Evolutionary conservation across 1,140 invertebrate genomes (phyloP), one percentile per base, ranked within the genome.

Genomic region (Coboldia fuscipes): DNA sequence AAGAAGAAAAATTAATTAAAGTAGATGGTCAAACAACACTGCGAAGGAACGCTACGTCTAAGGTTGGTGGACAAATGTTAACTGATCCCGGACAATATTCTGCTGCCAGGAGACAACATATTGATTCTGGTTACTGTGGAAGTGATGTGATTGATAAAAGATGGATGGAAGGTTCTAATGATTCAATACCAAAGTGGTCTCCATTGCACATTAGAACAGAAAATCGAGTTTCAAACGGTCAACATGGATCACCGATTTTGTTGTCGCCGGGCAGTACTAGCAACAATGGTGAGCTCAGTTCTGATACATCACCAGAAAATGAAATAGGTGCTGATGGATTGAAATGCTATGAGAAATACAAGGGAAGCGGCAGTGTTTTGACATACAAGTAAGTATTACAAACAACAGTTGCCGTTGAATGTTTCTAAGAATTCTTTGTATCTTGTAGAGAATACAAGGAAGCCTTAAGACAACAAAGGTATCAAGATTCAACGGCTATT

Each of bases 91-190:
- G 41, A 75, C 70, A 45, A 50, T 41, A 29, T 42, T 45, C 49
- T 51, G 23, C n/a, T n/a, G n/a, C n/a, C n/a, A n/a, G n/a, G n/a
- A 57, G 75, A 17, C 71, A 80, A 49, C 79, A 79, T 33, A 69
- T 80, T n/a, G 84, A 89, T 49, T 88, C 81, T 37, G 83, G 82
- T 1, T 88, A 86, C 54, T 82, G 73, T 56, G 85, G 79, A 9
- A 68, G 58, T 51, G 81, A 84, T 49, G 75, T 71, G 20, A 45
- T 63, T 39, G 81, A 88, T 42, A 84, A 84, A 49, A 65, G 80
- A 44, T 86, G 82, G 82, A 82, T 80, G 18, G 79, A 82, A 56
- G 48, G 65, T 68, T 19, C 17, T 10, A 32, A 32, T 32, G 19
- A 19, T 10, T 16, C 14, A n/a, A n/a, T n/a, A n/a, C n/a, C n/a